Conservation (phyloP, 2,113 vertebrate species). For the Mungos mungo region DNA sequence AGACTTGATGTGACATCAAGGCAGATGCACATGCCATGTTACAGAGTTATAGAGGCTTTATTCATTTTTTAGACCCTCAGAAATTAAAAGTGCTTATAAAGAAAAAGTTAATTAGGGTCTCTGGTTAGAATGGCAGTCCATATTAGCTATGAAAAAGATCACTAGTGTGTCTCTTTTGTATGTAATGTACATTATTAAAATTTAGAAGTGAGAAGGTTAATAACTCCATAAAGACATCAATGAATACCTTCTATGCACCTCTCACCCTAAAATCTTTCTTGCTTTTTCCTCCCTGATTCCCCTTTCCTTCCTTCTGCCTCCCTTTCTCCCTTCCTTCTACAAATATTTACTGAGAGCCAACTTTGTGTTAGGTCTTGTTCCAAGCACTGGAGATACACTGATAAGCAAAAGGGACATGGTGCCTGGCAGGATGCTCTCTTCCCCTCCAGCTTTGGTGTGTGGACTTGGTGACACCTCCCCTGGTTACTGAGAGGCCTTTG, state of each 20-base stretch:
- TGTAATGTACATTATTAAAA: conserved; percentile 6
- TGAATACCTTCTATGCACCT: neutral
- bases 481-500: neutral
- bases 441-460: neutral
- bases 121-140: neutral
- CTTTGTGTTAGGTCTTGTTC: neutral
- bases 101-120: neutral
- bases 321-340: neutral
- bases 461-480: neutral
- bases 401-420: neutral
- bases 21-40: neutral
- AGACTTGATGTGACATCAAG: neutral
- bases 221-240: neutral
- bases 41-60: neutral
- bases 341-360: neutral
- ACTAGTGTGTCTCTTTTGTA: neutral
- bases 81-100: conserved; percentile 15
- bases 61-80: neutral
- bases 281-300: too few relatives aligned
- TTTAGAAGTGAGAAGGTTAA: neutral
- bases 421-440: neutral
- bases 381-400: neutral
- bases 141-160: conserved; percentile 10
- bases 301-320: too few relatives aligned
- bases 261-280: neutral